Percentiles rank a stretch among this genome's conserved stretches.
Evolutionary conservation across 2,797 vertebrate species (phyloP).

Genomic region (Amblyraja radiata): DNA sequence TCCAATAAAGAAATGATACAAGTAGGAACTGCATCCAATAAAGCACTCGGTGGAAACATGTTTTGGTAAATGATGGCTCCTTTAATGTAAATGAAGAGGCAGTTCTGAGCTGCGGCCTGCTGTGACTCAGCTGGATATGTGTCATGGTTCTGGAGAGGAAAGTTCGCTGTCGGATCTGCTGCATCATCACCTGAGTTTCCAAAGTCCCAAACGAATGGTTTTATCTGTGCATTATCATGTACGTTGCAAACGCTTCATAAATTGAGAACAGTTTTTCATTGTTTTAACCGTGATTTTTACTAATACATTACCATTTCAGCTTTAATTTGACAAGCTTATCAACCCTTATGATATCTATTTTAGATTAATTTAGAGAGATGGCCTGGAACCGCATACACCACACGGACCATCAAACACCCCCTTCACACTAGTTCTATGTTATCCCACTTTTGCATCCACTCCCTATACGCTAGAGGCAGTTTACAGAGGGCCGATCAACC

Average conservation of each 20-base stretch:
- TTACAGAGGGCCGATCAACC: too few species aligned
- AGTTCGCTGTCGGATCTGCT: background rate
- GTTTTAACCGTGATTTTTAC: background rate
- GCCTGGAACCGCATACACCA: too few species aligned
- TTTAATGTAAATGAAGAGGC: background rate
- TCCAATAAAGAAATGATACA: background rate
- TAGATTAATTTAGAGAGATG: too few species aligned
- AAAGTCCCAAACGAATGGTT: background rate
- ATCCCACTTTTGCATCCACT: too few species aligned
- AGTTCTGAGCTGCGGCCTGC: background rate
- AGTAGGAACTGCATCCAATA: background rate
- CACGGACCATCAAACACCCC: too few species aligned
- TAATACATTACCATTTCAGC: background rate
- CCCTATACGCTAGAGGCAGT: too few species aligned
- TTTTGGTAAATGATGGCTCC: too few species aligned
- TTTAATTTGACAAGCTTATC: conserved; percentile 14
- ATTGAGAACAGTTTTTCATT: background rate
- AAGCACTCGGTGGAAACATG: background rate
- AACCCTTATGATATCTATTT: background rate
- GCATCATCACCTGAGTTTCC: background rate
- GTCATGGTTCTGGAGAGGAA: background rate
- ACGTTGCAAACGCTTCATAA: background rate
- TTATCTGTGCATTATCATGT: background rate
- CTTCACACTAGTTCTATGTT: too few species aligned
- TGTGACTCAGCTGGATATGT: background rate